Evolutionary conservation across 2,797 vertebrate genomes (phyloP), one percentile per base, ranked within the genome.

Genomic region (Erpetoichthys calabaricus): DNA sequence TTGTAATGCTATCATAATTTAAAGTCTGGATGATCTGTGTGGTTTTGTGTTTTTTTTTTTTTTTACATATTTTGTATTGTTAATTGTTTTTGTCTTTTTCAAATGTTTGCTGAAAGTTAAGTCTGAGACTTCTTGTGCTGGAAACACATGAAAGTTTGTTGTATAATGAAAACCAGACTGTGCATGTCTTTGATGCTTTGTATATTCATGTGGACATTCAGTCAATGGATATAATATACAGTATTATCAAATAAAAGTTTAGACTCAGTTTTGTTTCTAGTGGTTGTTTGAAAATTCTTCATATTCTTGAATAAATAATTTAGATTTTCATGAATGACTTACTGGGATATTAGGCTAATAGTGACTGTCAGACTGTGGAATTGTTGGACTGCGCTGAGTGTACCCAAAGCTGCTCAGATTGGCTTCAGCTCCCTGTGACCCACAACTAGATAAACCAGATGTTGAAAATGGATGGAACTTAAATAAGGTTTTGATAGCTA

Each of bases 161-260:
- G 75, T 76, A 73, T 80, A 78, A 77, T 66, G 70, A 69, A 78
- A 76, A 73, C 72, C 76, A 67, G 78, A 80, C 81, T 76, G 81
- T 79, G 78, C 87, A 85, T 87, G 86, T 85, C 75, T 81, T 71
- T 65, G 73, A 86, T 75, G 82, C 75, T 89, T 87, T 87, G 82
- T 91, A 86, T 87, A 78, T 72, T 71, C 76, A 73, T 61, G 80
- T 75, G 79, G 75, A 79, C 64, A 65, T 80, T 80, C 65, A 62
- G 77, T 80, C 78, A 63, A 75, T 80, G 82, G 84, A 88, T 85
- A 83, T 89, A 91, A 84, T 88, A 92, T 89, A 89, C 86, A 84
- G 75, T 91, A 90, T 91, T 92, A 92, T 87, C 86, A 79, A 88
- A 89, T 83, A 87, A 80, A 83, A 67, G 1, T 7, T 64, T 69